A percentile compares a stretch with the other conserved stretches of the same genome.
These are phyloP conservation scores for Amblyteles armatorius DNA, from an alignment of 2,888 invertebrate species.

Conservation along the genomic window DNA sequence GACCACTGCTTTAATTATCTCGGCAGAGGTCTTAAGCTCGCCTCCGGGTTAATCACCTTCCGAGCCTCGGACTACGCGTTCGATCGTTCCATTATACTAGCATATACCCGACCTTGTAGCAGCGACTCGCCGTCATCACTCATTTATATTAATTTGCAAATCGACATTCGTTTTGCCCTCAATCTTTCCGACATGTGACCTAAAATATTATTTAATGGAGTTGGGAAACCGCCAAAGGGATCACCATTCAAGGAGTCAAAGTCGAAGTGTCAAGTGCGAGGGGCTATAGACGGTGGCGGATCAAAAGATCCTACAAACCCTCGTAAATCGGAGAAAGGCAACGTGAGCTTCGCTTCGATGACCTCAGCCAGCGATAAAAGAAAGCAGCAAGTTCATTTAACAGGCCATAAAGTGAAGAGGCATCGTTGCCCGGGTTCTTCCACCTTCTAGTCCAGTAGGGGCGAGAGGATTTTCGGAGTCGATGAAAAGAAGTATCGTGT, in stretches of 20 bases:
- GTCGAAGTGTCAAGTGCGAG: constrained; percentile 62
- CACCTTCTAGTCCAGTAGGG: constrained; percentile 46
- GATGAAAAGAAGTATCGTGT: constrained; percentile 46
- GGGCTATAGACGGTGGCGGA: constrained; percentile 62
- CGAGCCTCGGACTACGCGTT: constrained; percentile 54
- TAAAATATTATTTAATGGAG: constrained; percentile 33
- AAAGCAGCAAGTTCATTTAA: constrained; percentile 83
- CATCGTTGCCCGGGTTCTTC: constrained; percentile 61
- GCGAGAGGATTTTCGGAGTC: constrained; percentile 57
- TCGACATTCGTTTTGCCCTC: constrained; percentile 6
- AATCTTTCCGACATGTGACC: background rate
- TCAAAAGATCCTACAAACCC: constrained; percentile 73
- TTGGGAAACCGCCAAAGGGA: constrained; percentile 41
- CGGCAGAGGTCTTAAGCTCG: constrained; percentile 69
- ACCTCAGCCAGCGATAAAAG: constrained; percentile 81
- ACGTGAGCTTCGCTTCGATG: constrained; percentile 73
- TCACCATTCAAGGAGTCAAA: constrained; percentile 42
- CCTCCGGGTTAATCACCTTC: constrained; percentile 71
- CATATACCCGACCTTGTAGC: constrained; percentile 49
- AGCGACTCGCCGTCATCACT: constrained; percentile 39
- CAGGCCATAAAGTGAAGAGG: constrained; percentile 80
- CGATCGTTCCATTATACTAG: constrained; percentile 62
- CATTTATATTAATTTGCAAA: constrained; percentile 48
- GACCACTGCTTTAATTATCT: constrained; percentile 78
- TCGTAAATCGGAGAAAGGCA: constrained; percentile 78